Conservation (phyloP, 2,113 vertebrate genomes). For the Penelope pileata region DNA sequence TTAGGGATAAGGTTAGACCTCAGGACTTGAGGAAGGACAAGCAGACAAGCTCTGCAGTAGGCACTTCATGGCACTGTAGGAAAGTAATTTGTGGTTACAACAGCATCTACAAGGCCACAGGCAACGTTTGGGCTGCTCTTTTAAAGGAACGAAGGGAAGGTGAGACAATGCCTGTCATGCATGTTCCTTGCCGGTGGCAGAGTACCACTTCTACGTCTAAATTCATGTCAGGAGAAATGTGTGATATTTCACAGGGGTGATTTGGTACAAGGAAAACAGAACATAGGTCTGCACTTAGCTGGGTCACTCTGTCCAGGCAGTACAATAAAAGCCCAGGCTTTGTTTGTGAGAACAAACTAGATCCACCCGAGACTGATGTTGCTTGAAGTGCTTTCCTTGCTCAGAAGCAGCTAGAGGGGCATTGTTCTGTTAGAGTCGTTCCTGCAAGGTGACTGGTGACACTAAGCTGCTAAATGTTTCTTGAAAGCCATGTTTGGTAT, state of each 20-base stretch:
- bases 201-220: background rate
- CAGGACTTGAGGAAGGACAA: background rate
- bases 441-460: background rate
- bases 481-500: background rate
- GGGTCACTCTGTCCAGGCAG: background rate
- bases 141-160: background rate
- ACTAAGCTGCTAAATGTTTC: background rate
- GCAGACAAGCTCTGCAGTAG: background rate
- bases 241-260: background rate
- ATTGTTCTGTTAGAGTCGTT: background rate
- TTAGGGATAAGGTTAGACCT: too few species aligned
- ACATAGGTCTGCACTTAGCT: background rate
- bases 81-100: background rate
- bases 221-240: background rate
- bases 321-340: background rate
- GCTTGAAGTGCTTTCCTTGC: background rate
- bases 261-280: background rate
- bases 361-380: background rate
- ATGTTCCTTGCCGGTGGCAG: background rate
- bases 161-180: background rate
- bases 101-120: too few species aligned
- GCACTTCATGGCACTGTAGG: background rate
- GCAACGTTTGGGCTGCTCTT: background rate
- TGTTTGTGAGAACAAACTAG: background rate
- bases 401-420: background rate